Evolutionary conservation across 2,888 invertebrate genomes (phyloP), one percentile per base, ranked within the genome.

Genomic region (Xanthia togata): DNA sequence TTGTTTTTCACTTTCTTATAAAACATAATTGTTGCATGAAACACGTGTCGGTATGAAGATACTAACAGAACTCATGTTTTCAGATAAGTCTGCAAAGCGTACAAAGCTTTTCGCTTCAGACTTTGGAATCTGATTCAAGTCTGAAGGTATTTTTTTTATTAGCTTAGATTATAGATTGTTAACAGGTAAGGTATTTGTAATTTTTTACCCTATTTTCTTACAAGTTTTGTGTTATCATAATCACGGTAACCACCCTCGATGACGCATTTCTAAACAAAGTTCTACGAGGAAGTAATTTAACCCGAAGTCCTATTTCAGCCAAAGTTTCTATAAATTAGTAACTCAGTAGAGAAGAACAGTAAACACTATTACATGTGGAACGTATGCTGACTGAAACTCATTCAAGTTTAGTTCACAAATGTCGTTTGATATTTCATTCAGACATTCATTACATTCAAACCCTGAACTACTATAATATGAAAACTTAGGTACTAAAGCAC

Each of bases 381-480:
- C 35, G 5, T 31, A 50, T 65, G 57, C 26, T 14, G 4, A 76
- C 31, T 23, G 20, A 50, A 50, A 59, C 31, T 59, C 1, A 50
- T 65, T 65, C 3, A 50, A 77, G n/a, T 76, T 64, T 31, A 31
- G n/a, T 59, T 65, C n/a, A 57, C 31, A 55, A 55, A 63, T 74
- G 75, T 63, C 62, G 44, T 89, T 88, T 83, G 81, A 87, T 87
- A 81, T 82, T 86, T 86, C 84, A 88, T 86, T 86, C 72, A 82
- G 73, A 87, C 89, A 87, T 87, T 89, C 88, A 90, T 90, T 89
- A 90, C 73, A 84, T 79, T 80, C 35, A 83, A 84, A 87, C 87
- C 87, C 79, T 80, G 67, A 89, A 89, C 88, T 88, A 85, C 83
- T 17, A n/a, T 83, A 88, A 89, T 79, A 41, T 87, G 82, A 81